Conservation (phyloP, 1,140 invertebrate genomes). For the Brachionus calyciflorus region DNA sequence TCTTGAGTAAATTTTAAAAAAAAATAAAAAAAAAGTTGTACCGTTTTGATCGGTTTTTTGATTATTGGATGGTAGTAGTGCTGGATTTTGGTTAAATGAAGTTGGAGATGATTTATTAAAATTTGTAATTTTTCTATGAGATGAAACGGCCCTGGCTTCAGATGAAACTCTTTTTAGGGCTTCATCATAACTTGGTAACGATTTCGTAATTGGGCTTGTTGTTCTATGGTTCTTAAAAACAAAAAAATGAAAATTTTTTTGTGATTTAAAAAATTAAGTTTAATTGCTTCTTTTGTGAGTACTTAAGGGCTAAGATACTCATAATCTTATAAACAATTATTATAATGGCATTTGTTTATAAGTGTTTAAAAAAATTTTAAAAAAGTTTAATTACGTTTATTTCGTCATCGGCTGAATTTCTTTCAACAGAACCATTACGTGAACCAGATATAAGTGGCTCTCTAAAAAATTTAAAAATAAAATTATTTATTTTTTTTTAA, state of each 20-base stretch:
- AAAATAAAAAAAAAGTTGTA: no score
- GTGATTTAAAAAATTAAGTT: no score
- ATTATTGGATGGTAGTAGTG: no score
- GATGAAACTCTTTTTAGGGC: conserved; percentile 15
- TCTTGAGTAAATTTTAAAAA: no score
- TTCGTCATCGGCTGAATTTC: background rate
- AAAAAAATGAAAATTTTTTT: no score
- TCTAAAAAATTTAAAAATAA: conserved; percentile 5
- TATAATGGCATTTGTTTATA: no score
- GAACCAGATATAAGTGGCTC: background rate
- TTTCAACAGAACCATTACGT: background rate
- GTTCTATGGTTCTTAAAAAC: background rate
- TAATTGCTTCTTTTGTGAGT: no score
- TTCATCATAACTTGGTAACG: conserved; percentile 17
- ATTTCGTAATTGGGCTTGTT: conserved; percentile 33
- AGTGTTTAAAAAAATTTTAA: no score
- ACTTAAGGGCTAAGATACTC: background rate
- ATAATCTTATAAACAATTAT: background rate
- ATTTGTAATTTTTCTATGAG: background rate
- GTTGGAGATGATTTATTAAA: conserved; percentile 9
- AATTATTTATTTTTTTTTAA: background rate
- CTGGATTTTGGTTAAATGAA: background rate
- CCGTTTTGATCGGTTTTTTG: no score
- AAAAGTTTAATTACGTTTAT: background rate
- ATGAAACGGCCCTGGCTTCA: background rate